These are phyloP conservation scores for Elgaria multicarinata DNA, from an alignment of 2,113 vertebrate genomes.

Conservation along the genomic window DNA sequence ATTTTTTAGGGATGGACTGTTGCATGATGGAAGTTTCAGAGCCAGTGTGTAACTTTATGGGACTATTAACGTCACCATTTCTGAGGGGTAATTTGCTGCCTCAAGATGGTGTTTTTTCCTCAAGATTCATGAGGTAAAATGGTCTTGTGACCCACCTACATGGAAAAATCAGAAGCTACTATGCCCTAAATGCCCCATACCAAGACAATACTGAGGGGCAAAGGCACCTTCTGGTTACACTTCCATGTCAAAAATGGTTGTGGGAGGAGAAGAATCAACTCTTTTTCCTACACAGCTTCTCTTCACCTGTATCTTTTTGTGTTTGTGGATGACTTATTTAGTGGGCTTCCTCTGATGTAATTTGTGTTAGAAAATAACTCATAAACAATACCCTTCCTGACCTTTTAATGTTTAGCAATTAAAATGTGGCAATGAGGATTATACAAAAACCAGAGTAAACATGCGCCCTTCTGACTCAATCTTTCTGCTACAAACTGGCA, in stretches of 20 bases:
- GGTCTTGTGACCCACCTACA: neutral
- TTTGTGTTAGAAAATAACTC: slow-evolving; percentile 50
- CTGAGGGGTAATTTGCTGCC: neutral
- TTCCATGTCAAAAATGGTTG: neutral
- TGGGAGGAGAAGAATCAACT: no score
- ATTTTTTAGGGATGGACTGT: neutral
- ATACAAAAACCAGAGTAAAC: slow-evolving; percentile 43
- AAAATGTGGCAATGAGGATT: slow-evolving; percentile 53
- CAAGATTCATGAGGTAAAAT: neutral
- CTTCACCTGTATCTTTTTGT: neutral
- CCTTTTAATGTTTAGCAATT: slow-evolving; percentile 62
- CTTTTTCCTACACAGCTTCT: neutral
- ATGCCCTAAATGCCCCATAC: neutral
- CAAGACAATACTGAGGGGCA: neutral
- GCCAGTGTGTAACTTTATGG: neutral
- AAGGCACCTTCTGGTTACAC: neutral
- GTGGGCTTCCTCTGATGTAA: slow-evolving; percentile 24
- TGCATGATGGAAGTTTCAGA: neutral
- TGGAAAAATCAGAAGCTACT: neutral
- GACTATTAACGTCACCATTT: neutral
- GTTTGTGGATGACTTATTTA: neutral
- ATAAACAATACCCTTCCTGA: slow-evolving; percentile 54
- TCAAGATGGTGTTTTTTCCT: neutral
- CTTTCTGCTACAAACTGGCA: slow-evolving; percentile 21
- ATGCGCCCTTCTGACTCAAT: slow-evolving; percentile 48